Evolutionary conservation across 2,888 invertebrate genomes (phyloP), one percentile per base, ranked within the genome.

Genomic region (Caradrina kadenii): DNA sequence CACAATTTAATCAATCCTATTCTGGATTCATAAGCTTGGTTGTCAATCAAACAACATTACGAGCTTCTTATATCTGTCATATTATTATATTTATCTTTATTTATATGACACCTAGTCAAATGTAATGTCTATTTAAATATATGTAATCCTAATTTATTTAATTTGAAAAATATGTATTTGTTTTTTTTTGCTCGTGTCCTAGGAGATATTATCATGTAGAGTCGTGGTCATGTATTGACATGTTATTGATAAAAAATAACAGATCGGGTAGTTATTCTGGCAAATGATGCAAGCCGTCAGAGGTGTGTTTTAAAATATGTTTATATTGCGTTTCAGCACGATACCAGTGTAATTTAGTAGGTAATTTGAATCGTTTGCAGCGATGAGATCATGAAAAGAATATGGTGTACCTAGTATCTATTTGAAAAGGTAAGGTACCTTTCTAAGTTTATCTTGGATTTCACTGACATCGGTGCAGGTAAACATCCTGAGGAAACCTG

Each of bases 31-130:
- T 7, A 49, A 62, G 62, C 22, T 50, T n/a, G 50, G 50, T 52
- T 77, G 77, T 79, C 79, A 79, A 70, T 77, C 77, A 79, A 55
- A 61, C 13, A n/a, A 54, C 19, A 63, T 69, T 63, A 74, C 50
- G 31, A 65, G 39, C 26, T 56, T 63, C 59, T 72, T 60, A 65
- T 42, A 71, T 39, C 31, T 79, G 79, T 74, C 77, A 66, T 10
- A 66, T 70, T 75, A 63, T 58, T 58, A 53, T n/a, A 42, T 54
- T 52, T 56, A 79, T 69, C 74, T 50, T 63, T 50, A 77, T 77
- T 79, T 70, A 77, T 79, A 55, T 50, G 65, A 74, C 70, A 65
- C 17, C 22, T 21, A 42, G 17, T 62, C 48, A 50, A 64, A 63
- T 77, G 72, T 61, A 53, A 69, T 58, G 50, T 50, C 42, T 26